phyloP scores from a whole-genome alignment of 1,140 invertebrate species.

The Pogonomyrmex barbatus region DNA sequence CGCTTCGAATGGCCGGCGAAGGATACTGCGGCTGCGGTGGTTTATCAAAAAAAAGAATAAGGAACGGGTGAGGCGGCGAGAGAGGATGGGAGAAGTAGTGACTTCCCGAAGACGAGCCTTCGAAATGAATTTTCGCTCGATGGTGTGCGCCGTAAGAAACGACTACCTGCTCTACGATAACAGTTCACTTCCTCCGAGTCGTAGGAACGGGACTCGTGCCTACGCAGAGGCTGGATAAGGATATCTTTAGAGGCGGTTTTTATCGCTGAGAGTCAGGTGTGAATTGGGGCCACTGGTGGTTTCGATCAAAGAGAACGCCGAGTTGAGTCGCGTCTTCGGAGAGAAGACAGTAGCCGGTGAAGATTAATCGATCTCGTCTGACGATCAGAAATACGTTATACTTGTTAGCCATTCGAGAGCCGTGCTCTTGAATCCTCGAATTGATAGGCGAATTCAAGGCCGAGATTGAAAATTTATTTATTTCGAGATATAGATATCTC shows the following conservation, averaged over 20 bases:
- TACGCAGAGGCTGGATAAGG: slow-evolving; percentile 68
- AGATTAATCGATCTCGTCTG: slow-evolving; percentile 41
- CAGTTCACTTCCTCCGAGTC: slow-evolving; percentile 52
- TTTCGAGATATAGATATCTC: neutral
- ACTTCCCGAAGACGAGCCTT: slow-evolving; percentile 39
- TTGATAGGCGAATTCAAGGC: neutral
- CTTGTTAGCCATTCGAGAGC: neutral
- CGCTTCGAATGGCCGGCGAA: slow-evolving; percentile 43
- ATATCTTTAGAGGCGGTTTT: slow-evolving; percentile 78
- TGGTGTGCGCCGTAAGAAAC: slow-evolving; percentile 48
- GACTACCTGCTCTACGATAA: slow-evolving; percentile 77
- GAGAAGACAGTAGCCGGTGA: slow-evolving; percentile 3
- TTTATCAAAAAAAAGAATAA: slow-evolving; percentile 56
- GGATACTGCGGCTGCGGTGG: slow-evolving; percentile 24
- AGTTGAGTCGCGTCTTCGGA: slow-evolving; percentile 10
- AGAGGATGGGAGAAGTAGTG: neutral
- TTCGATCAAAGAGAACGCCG: slow-evolving; percentile 70
- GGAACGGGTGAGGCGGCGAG: neutral
- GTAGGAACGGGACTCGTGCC: slow-evolving; percentile 34
- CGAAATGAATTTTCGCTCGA: slow-evolving; percentile 72
- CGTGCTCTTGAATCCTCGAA: neutral
- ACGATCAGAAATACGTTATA: slow-evolving; percentile 3
- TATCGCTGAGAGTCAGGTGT: slow-evolving; percentile 81
- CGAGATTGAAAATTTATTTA: neutral
- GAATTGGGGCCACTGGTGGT: slow-evolving; percentile 75